These are phyloP conservation scores for Beroe forskalii DNA, from an alignment of 37 sponge, comb jelly and placozoan species.

Conservation along the genomic window DNA sequence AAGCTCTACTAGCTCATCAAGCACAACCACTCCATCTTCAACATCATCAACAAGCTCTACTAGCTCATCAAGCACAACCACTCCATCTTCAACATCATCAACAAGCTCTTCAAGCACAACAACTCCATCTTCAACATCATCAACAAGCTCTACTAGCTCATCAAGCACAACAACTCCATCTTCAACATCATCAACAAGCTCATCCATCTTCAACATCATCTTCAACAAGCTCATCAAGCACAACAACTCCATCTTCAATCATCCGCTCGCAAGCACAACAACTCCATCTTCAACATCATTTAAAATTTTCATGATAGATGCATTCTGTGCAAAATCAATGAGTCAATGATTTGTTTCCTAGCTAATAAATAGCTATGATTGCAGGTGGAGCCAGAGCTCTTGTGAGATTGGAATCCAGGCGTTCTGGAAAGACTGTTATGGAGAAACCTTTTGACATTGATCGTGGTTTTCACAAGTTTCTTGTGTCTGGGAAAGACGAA, in stretches of 20 bases:
- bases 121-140: too few species aligned
- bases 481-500: background rate
- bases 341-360: too few species aligned
- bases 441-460: background rate
- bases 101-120: constrained; percentile 5
- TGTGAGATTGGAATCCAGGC: background rate
- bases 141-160: constrained; percentile 2
- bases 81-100: background rate
- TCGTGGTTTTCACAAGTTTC: background rate
- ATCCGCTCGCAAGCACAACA: too few species aligned
- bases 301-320: too few species aligned
- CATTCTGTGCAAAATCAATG: too few species aligned
- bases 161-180: constrained; percentile 19
- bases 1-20: constrained; percentile 29
- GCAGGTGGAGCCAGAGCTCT: background rate
- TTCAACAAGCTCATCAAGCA: constrained; percentile 43
- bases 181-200: background rate
- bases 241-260: background rate
- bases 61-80: background rate
- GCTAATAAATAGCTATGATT: too few species aligned
- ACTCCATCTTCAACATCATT: too few species aligned
- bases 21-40: background rate
- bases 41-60: background rate
- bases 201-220: constrained; percentile 6
- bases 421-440: background rate